Evolutionary conservation across 2,797 vertebrate genomes (phyloP), one percentile per base, ranked within the genome.

Genomic region (Danio kyathit): DNA sequence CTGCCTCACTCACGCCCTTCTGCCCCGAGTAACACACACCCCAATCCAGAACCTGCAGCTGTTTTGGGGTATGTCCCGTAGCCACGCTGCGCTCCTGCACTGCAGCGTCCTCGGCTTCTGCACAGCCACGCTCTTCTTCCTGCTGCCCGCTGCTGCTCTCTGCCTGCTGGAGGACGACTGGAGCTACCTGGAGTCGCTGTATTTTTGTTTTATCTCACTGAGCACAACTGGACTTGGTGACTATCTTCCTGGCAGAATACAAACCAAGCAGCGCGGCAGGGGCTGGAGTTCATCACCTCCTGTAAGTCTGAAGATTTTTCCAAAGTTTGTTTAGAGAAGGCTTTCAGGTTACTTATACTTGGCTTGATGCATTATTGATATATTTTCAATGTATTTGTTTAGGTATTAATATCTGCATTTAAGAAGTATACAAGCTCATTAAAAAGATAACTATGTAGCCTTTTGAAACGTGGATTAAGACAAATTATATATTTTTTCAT

Each of bases 191-290:
- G 93, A 94, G 44, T 90, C 95, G 0, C 64, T 95, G 5, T 96
- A 95, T 73, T 95, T 94, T 88, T 96, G 96, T 84, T 95, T 96
- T 5, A 79, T 94, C 51, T 94, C 92, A 0, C 92, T 96, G 66
- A 96, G 93, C 88, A 96, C 96, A 8, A 92, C 96, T 0, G 92
- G 95, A 4, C 83, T 96, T 57, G 94, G 92, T 16, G 94, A 94
- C 75, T 88, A 91, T 75, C 78, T 94, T 60, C 92, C 92, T 0
- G 91, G 92, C 7, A 88, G 48, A 0, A 76, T 72, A 44, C 91
- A 89, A 87, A 88, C 8, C 88, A 85, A 0, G 56, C 51, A 0
- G 86, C 92, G 10, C 91, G 87, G 0, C 84, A 91, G 49, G 84
- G 92, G 0, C 92, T 94, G 69, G 90, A 95, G 80, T 82, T 96